Evolutionary conservation across 2,888 invertebrate species (phyloP).

Genomic region (Aproaerema taeniolella): DNA sequence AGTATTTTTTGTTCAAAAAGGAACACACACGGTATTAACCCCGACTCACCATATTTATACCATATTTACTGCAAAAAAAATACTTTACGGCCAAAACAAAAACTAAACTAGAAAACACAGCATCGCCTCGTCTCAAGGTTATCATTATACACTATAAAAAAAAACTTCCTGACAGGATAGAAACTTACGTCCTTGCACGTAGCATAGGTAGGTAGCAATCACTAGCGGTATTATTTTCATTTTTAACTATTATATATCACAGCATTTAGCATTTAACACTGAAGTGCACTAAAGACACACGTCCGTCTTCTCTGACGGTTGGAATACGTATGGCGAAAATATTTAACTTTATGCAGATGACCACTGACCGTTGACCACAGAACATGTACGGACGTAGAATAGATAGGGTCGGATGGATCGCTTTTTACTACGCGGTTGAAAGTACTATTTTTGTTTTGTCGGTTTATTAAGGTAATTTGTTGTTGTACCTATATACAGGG

Average conservation of each 20-base stretch:
- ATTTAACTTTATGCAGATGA: not conserved
- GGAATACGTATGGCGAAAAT: not conserved
- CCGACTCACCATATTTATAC: too few relatives aligned
- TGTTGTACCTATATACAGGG: too few relatives aligned
- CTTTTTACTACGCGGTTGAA: too few relatives aligned
- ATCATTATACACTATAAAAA: not conserved
- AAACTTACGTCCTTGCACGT: slow-evolving; percentile 28
- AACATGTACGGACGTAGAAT: too few relatives aligned
- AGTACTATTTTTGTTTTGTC: too few relatives aligned
- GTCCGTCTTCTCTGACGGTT: not conserved
- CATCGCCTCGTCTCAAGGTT: not conserved
- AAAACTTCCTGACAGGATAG: too few relatives aligned
- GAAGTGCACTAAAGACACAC: too few relatives aligned
- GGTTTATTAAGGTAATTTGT: too few relatives aligned
- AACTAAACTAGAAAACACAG: not conserved
- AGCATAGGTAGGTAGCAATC: slow-evolving; percentile 19
- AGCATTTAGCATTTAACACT: slow-evolving; percentile 5
- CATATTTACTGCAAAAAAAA: not conserved
- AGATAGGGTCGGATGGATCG: too few relatives aligned
- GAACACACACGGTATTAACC: too few relatives aligned
- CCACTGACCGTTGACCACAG: not conserved
- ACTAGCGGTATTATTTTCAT: slow-evolving; percentile 17
- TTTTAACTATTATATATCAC: slow-evolving; percentile 15
- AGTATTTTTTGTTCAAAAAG: too few relatives aligned
- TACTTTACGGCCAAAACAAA: not conserved